Evolutionary conservation across 1,140 invertebrate species (phyloP).

Genomic region (Lethocerus indicus): DNA sequence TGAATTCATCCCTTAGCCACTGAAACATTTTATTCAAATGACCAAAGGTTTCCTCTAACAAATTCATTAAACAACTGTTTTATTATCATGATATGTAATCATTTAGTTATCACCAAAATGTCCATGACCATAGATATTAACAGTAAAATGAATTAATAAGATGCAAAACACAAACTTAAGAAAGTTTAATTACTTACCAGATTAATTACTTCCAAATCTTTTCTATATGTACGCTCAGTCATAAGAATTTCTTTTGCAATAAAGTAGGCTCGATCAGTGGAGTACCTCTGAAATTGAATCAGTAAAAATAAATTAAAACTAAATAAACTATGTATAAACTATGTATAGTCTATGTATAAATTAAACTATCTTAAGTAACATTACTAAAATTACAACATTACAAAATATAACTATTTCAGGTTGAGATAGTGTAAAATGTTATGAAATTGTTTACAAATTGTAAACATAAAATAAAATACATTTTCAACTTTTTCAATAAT

Average conservation of each 20-base stretch:
- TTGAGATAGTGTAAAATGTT: neutral
- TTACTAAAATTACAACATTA: constrained; percentile 4
- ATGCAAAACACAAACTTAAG: neutral
- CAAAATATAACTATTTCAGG: constrained; percentile 1
- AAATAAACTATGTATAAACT: neutral
- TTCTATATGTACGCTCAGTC: constrained; percentile 90
- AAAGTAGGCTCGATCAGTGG: constrained; percentile 72
- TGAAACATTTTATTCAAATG: constrained; percentile 22
- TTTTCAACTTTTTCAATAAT: neutral
- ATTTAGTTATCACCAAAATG: too few relatives aligned
- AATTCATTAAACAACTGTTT: neutral
- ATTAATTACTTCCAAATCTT: constrained; percentile 84
- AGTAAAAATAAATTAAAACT: constrained; percentile 7
- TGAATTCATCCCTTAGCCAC: constrained; percentile 53
- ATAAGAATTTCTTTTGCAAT: constrained; percentile 88
- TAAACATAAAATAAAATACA: neutral
- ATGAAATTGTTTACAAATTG: neutral
- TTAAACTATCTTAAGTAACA: neutral
- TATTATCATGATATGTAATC: too few relatives aligned
- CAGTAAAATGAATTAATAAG: too few relatives aligned
- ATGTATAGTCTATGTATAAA: neutral
- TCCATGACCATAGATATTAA: too few relatives aligned
- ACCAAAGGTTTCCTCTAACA: neutral
- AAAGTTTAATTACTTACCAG: constrained; percentile 35
- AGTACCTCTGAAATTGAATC: constrained; percentile 35